These are phyloP conservation scores for Meta bourneti DNA, from an alignment of 2,888 invertebrate species.

Conservation along the genomic window DNA sequence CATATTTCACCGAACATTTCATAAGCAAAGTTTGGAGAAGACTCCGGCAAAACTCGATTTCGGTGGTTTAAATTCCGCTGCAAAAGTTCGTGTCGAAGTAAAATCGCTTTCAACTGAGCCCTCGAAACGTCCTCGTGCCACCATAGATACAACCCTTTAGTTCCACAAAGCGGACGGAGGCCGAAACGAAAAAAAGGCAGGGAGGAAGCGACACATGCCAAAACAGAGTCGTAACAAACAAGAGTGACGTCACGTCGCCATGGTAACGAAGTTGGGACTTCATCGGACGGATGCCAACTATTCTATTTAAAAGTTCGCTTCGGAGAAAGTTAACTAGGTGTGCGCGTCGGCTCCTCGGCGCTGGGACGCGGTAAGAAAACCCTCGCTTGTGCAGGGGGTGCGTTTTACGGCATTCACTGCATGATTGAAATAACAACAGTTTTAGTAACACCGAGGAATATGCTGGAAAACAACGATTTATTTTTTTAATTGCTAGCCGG, in stretches of 20 bases:
- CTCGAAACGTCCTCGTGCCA: not conserved
- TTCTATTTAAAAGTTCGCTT: slow-evolving; percentile 62
- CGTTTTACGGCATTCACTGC: not conserved
- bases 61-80: too few species aligned
- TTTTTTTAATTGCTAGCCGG: too few species aligned
- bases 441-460: too few species aligned
- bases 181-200: too few species aligned
- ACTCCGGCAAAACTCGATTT: too few species aligned
- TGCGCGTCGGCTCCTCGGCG: not conserved
- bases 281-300: slow-evolving; percentile 50
- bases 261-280: slow-evolving; percentile 22
- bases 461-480: too few species aligned
- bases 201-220: too few species aligned
- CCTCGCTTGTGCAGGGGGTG: slow-evolving; percentile 36
- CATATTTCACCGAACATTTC: too few species aligned
- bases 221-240: not conserved
- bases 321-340: slow-evolving; percentile 35
- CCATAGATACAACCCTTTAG: not conserved
- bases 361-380: slow-evolving; percentile 15
- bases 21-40: too few species aligned
- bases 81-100: too few species aligned
- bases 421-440: not conserved
- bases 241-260: slow-evolving; percentile 41
- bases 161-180: not conserved
- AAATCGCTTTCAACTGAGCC: not conserved